Conservation (phyloP, 2,888 invertebrate species). For the Conus canariensis region DNA sequence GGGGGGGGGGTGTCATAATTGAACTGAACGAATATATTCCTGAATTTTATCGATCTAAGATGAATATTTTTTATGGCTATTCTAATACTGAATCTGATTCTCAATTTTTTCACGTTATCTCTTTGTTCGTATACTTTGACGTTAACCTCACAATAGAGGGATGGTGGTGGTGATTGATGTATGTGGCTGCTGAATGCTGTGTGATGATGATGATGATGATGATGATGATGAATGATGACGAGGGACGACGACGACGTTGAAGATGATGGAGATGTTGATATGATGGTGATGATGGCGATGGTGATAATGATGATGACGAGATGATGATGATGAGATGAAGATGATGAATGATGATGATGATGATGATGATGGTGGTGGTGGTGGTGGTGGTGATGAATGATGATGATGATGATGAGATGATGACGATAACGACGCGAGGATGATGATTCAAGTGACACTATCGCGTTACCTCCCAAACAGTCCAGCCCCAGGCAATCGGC, state of each 20-base stretch:
- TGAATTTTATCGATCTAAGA: too few relatives aligned
- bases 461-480: background rate
- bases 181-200: too few relatives aligned
- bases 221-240: background rate
- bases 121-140: background rate
- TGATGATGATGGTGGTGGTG: too few relatives aligned
- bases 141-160: too few relatives aligned
- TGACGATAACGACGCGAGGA: background rate
- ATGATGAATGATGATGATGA: too few relatives aligned
- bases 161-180: background rate
- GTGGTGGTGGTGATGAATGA: background rate
- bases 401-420: background rate
- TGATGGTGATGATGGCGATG: conserved; percentile 10
- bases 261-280: background rate
- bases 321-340: background rate
- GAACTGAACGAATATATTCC: too few relatives aligned
- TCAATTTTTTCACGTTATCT: background rate
- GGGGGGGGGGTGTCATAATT: too few relatives aligned
- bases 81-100: too few relatives aligned
- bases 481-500: background rate
- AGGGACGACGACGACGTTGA: background rate
- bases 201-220: too few relatives aligned
- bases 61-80: too few relatives aligned
- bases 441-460: background rate
- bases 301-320: background rate